Conservation (phyloP, 2,888 invertebrate species). For the Patella caerulea region DNA sequence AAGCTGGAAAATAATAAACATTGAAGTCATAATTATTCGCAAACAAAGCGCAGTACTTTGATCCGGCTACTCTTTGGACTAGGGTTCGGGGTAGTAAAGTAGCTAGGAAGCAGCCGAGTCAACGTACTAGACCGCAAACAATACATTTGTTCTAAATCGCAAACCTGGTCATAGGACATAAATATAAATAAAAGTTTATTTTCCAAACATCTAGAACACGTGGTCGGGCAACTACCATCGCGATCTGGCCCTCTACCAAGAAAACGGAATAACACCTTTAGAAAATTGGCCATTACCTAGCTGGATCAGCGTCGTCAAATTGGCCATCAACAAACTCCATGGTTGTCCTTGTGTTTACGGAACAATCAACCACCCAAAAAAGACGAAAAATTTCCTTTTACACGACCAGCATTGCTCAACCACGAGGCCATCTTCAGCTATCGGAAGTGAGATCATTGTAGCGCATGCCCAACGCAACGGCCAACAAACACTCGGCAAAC, state of each 20-base stretch:
- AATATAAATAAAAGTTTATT: neutral
- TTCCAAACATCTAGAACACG: too few species aligned
- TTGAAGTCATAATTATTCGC: too few species aligned
- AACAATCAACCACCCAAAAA: slow-evolving; percentile 20
- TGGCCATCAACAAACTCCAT: slow-evolving; percentile 39
- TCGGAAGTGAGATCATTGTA: neutral
- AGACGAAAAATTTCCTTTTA: neutral
- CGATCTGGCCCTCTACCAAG: too few species aligned
- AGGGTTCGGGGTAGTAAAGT: too few species aligned
- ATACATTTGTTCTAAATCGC: neutral
- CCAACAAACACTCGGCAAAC: too few species aligned
- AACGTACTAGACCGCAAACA: neutral
- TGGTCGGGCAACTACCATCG: too few species aligned
- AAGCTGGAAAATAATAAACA: too few species aligned
- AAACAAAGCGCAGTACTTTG: too few species aligned
- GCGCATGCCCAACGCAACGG: too few species aligned
- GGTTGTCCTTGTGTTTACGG: slow-evolving; percentile 13
- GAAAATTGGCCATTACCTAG: slow-evolving; percentile 9
- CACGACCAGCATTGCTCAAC: slow-evolving; percentile 4
- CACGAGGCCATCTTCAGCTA: neutral
- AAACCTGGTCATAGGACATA: neutral
- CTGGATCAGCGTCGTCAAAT: slow-evolving; percentile 48
- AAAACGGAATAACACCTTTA: too few species aligned
- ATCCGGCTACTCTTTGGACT: too few species aligned
- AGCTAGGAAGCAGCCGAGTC: too few species aligned